Evolutionary conservation across 2,888 invertebrate species (phyloP), one percentile per base, ranked within the genome.

Genomic region (Gnatocerus cornutus): DNA sequence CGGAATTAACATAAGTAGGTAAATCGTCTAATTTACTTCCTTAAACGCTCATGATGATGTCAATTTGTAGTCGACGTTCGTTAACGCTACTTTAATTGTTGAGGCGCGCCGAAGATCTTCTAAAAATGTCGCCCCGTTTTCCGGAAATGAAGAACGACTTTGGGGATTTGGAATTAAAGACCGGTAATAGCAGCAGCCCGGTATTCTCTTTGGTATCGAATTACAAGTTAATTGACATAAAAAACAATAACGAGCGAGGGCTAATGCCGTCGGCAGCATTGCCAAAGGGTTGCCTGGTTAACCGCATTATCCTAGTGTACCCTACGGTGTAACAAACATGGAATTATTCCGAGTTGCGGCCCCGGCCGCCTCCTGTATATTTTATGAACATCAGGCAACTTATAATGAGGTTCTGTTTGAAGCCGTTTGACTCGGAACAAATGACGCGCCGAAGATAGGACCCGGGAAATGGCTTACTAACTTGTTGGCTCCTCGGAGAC

Each of bases 321-420:
- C 77, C 76, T 73, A 76, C 74, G 48, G 63, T 68, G 61, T 67
- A 78, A 80, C 79, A 79, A 69, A 78, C 79, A 77, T 75, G 75
- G 77, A 78, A 79, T 79, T 79, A 79, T 79, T 78, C 78, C 73
- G 77, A 72, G 75, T 72, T 73, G 74, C 74, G 76, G 73, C 76
- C 71, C 78, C 77, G 68, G 73, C 75, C 77, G 73, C 75, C 77
- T 77, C 76, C 78, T 80, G 81, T 84, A 85, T 85, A 85, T 84
- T 85, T 85, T 83, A 85, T 85, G 85, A 84, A 84, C 84, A 84
- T 83, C 84, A 84, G 83, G 82, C 82, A 85, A 85, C 78, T 84
- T 84, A 84, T 85, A 85, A 85, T 84, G 84, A 84, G 83, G 84
- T 83, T 83, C 84, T 84, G 84, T 84, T 85, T 85, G 84, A 84